A percentile compares a stretch with the other conserved stretches of the same genome.
These are phyloP conservation scores for Chalcis sispes DNA, from an alignment of 2,888 invertebrate genomes.

Conservation along the genomic window DNA sequence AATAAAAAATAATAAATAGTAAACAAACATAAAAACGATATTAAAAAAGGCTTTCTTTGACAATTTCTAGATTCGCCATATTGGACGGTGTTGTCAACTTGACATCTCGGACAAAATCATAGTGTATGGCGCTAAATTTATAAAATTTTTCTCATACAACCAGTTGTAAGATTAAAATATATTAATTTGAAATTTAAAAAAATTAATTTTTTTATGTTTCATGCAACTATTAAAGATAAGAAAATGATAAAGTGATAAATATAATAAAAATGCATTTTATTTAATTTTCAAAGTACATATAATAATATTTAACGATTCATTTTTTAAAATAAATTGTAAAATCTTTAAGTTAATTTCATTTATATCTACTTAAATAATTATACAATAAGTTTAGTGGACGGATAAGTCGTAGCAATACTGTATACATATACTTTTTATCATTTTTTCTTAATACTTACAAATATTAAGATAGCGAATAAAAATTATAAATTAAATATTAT, in stretches of 20 bases:
- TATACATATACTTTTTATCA: conserved; percentile 23
- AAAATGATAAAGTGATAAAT: not conserved
- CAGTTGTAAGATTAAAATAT: no score
- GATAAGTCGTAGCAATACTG: conserved; percentile 35
- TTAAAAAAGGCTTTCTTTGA: not conserved
- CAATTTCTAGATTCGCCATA: not conserved
- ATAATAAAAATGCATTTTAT: conserved; percentile 19
- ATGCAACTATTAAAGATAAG: not conserved
- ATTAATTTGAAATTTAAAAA: no score
- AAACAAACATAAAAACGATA: not conserved
- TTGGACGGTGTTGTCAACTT: not conserved
- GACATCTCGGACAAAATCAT: not conserved
- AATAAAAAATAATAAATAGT: conserved; percentile 21
- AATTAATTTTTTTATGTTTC: no score
- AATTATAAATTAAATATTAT: conserved; percentile 17
- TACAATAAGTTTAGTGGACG: conserved; percentile 34
- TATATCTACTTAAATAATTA: conserved; percentile 1
- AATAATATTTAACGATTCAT: not conserved
- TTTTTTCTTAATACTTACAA: conserved; percentile 6
- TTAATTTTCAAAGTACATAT: not conserved
- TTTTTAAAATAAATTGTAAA: conserved; percentile 10
- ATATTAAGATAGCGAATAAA: conserved; percentile 18
- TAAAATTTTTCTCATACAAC: not conserved
- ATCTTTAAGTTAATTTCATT: no score
- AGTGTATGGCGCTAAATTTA: not conserved